Evolutionary conservation across 2,113 vertebrate genomes (phyloP).

Genomic region (Astatotilapia flaviijosephi): DNA sequence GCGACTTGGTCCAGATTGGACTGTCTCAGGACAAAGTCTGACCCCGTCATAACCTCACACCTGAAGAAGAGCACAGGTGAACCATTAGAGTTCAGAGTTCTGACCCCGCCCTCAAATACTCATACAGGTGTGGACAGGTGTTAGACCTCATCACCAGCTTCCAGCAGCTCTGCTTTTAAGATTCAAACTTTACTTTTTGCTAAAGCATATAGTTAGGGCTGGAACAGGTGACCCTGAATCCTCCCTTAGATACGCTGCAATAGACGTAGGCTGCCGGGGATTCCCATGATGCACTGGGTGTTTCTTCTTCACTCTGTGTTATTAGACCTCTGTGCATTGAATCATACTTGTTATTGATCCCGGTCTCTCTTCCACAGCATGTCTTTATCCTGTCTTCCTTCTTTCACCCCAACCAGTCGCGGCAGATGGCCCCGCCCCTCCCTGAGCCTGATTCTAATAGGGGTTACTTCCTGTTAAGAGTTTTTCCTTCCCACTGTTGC

Average conservation of each 20-base stretch:
- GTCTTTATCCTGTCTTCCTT: not conserved
- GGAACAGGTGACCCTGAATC: not conserved
- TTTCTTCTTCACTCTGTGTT: not conserved
- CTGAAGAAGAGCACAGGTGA: not conserved
- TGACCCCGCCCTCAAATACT: not conserved
- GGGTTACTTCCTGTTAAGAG: not conserved
- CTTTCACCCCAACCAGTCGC: accelerated
- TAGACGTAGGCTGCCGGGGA: accelerated
- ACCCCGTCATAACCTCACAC: not conserved
- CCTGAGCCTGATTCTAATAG: not conserved
- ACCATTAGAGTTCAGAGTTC: not conserved
- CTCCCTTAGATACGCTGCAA: not conserved
- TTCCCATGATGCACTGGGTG: not conserved
- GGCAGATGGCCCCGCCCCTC: not conserved
- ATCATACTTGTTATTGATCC: accelerated
- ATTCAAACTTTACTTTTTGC: not conserved
- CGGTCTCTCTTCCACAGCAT: not conserved
- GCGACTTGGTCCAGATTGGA: not conserved
- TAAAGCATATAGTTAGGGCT: not conserved
- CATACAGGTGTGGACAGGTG: not conserved
- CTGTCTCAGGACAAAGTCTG: not conserved
- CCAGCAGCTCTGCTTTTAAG: not conserved
- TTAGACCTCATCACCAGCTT: not conserved
- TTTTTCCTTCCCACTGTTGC: not conserved
- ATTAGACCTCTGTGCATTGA: accelerated